Evolutionary conservation across 2,888 invertebrate genomes (phyloP).

Genomic region (Keiferia lycopersicella): DNA sequence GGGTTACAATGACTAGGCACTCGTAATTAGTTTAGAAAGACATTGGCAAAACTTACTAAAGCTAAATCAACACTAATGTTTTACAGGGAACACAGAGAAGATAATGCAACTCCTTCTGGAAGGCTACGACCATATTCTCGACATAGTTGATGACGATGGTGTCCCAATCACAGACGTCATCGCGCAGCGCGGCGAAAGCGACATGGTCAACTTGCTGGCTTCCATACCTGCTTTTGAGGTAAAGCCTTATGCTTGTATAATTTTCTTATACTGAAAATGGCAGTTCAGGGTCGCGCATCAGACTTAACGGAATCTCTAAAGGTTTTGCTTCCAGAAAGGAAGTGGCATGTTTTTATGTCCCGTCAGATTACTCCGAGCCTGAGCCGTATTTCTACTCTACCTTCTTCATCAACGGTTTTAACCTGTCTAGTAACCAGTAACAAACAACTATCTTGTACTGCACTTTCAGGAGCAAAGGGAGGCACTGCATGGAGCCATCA

Average conservation of each 20-base stretch:
- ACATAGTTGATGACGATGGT: constrained; percentile 87
- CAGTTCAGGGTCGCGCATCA: too few relatives aligned
- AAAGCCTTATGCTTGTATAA: constrained; percentile 32
- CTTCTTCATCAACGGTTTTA: too few relatives aligned
- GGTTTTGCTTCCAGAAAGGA: too few relatives aligned
- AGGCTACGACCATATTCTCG: constrained; percentile 93
- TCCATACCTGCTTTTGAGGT: constrained; percentile 90
- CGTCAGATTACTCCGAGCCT: too few relatives aligned
- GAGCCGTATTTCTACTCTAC: too few relatives aligned
- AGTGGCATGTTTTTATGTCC: too few relatives aligned
- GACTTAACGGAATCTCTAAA: too few relatives aligned
- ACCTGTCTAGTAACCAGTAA: neutral
- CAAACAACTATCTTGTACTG: neutral
- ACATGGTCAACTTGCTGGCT: constrained; percentile 86
- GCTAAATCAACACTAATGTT: neutral
- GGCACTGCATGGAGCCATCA: constrained; percentile 86
- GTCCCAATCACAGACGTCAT: constrained; percentile 86
- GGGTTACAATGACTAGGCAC: too few relatives aligned
- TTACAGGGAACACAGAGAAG: constrained; percentile 66
- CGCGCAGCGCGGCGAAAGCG: constrained; percentile 83
- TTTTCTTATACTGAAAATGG: too few relatives aligned
- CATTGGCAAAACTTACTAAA: too few relatives aligned
- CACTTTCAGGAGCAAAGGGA: constrained; percentile 87
- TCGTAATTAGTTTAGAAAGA: too few relatives aligned
- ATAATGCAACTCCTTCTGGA: constrained; percentile 85